Base-by-base conservation (phyloP, 2,797 vertebrate genomes). In the Meda fulgida region DNA sequence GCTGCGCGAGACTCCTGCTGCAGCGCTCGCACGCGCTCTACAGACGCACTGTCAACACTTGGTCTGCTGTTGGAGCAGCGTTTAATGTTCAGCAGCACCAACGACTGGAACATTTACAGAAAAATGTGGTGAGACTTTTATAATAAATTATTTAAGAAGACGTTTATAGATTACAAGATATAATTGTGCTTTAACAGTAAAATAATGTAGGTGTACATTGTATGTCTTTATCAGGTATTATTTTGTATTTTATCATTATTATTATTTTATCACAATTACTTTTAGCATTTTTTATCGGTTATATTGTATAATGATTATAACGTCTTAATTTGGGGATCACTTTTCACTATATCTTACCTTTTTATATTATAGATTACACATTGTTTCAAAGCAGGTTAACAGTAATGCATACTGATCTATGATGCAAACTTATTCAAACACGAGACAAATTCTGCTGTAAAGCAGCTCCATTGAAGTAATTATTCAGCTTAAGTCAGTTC, bases 31-130 rank as follows among this genome's bases (percentile, higher is more conserved):
- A 58, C 26, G 23, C 72, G 65, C 16, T 84, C 51, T 14, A 18
- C 34, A 58, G 43, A 26, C 53, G 65, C 65, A 14, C 81, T 77
- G 96, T 97, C 83, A 96, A 96, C 14, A 95, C 96, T 67, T 98
- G 97, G 97, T 95, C 95, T 34, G 96, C 96, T 0, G 97, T 98
- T 48, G 97, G 96, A 78, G 95, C 96, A 72, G 97, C 97, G 1
- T 98, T 99, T 93, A 97, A 96, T 60, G 93, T 91, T 86, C 96
- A 92, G 85, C 91, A 89, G 85, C 91, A 89, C 87, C 90, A 88
- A 81, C 93, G 87, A 79, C 80, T 86, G 85, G 94, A 96, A 31
- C 14, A 91, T 38, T 89, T 93, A 16, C 91, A 94, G 43, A 92
- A 95, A 89, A 95, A 93, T 78, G 94, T 94, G 95, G 96, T 97